These are phyloP conservation scores for Arctia plantaginis DNA, from an alignment of 2,888 invertebrate genomes.

Conservation along the genomic window DNA sequence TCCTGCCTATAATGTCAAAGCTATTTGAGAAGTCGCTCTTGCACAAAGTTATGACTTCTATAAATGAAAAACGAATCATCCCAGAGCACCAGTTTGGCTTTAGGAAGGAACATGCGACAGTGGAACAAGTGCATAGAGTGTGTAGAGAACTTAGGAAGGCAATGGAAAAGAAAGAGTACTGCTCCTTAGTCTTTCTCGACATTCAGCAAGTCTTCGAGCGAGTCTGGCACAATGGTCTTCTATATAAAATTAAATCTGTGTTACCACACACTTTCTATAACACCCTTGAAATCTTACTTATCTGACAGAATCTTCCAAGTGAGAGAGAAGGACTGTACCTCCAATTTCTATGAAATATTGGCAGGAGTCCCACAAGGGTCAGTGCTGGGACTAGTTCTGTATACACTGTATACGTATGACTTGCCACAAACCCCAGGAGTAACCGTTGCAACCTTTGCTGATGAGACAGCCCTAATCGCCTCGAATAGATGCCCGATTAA, in stretches of 20 bases:
- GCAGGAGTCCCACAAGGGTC: conserved; percentile 5
- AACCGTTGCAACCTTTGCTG: conserved; percentile 8
- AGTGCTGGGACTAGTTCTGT: conserved; percentile 5
- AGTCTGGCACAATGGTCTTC: neutral
- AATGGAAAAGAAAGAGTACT: conserved; percentile 7
- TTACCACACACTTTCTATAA: neutral
- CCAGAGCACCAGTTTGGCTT: conserved; percentile 5
- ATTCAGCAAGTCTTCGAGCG: no score
- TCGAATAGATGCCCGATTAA: neutral
- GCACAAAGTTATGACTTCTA: neutral
- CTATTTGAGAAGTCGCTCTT: conserved; percentile 3
- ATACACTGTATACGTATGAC: conserved; percentile 1
- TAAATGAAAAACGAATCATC: neutral
- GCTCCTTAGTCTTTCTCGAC: conserved; percentile 2
- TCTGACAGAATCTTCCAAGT: neutral
- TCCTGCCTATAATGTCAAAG: conserved; percentile 2
- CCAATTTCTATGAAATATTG: neutral
- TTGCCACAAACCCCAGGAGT: neutral
- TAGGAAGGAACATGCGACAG: neutral
- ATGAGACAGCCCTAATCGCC: neutral
- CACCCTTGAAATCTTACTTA: neutral
- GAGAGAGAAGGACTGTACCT: neutral
- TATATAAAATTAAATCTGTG: neutral
- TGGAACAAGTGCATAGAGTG: neutral
- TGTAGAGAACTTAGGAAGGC: neutral